A percentile compares a stretch with the other conserved stretches of the same genome.
phyloP scores from a whole-genome alignment of 2,797 vertebrate species.

The Xenops minutus region DNA sequence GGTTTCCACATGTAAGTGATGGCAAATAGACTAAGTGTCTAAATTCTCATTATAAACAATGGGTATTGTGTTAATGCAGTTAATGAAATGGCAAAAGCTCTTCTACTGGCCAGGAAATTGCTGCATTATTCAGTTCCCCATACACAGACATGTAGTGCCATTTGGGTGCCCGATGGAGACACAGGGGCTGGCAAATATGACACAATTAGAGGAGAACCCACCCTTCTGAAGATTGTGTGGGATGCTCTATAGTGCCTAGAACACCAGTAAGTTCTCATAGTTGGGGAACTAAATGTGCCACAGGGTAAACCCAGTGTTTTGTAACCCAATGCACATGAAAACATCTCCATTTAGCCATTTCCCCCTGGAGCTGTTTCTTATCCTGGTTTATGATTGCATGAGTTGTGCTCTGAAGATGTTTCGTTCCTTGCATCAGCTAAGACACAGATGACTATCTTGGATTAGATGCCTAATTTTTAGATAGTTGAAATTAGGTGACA shows the following conservation, averaged over 20 bases:
- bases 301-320: background rate
- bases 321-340: background rate
- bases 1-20: background rate
- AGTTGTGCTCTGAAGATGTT: background rate
- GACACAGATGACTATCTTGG: background rate
- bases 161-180: background rate
- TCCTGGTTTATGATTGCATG: background rate
- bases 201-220: background rate
- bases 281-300: background rate
- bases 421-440: background rate
- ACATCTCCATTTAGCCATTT: background rate
- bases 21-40: background rate
- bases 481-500: background rate
- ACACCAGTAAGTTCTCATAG: background rate
- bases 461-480: constrained; percentile 25
- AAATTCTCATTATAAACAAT: background rate
- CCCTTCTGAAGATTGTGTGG: background rate
- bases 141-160: background rate
- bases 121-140: background rate
- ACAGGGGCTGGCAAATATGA: accelerated
- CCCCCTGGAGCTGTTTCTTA: background rate
- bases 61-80: background rate
- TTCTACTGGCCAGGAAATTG: background rate
- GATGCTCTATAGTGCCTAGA: background rate
- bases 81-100: background rate